Percentiles rank a stretch among this genome's conserved stretches.
Conservation (phyloP, 2,888 invertebrate species). For the Mechanitis mazaeus region DNA sequence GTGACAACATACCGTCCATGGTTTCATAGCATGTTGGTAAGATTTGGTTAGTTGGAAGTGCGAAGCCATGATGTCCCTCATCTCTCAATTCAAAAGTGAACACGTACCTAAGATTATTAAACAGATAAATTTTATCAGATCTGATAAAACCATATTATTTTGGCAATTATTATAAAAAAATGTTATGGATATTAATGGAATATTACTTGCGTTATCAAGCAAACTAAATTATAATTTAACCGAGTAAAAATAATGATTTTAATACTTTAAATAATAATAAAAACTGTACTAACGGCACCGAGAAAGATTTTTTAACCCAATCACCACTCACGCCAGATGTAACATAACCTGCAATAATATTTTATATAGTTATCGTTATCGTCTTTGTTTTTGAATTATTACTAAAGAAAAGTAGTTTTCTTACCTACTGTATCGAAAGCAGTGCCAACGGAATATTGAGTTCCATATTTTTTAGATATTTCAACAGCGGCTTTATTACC, state of each 20-base stretch:
- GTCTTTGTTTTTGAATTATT: no score
- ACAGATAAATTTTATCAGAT: neutral
- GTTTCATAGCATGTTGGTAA: constrained; percentile 79
- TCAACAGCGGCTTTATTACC: constrained; percentile 30
- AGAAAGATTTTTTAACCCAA: constrained; percentile 81
- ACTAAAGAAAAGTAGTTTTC: constrained; percentile 13
- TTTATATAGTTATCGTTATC: no score
- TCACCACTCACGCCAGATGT: constrained; percentile 83
- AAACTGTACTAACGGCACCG: constrained; percentile 69
- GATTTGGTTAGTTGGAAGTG: constrained; percentile 79
- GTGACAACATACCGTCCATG: constrained; percentile 64
- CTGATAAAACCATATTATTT: no score
- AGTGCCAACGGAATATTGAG: constrained; percentile 46
- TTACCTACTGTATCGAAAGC: constrained; percentile 60
- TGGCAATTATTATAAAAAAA: no score
- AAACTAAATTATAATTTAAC: no score
- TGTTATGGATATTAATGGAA: no score
- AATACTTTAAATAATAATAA: neutral
- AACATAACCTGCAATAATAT: constrained; percentile 45
- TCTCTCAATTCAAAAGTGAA: constrained; percentile 83
- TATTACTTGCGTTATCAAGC: no score
- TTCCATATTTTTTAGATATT: constrained; percentile 37
- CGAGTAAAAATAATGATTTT: no score
- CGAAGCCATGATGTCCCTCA: constrained; percentile 78
- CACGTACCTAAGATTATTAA: constrained; percentile 57